Evolutionary conservation across 2,888 invertebrate genomes (phyloP), one percentile per base, ranked within the genome.

Genomic region (Arge pagana): DNA sequence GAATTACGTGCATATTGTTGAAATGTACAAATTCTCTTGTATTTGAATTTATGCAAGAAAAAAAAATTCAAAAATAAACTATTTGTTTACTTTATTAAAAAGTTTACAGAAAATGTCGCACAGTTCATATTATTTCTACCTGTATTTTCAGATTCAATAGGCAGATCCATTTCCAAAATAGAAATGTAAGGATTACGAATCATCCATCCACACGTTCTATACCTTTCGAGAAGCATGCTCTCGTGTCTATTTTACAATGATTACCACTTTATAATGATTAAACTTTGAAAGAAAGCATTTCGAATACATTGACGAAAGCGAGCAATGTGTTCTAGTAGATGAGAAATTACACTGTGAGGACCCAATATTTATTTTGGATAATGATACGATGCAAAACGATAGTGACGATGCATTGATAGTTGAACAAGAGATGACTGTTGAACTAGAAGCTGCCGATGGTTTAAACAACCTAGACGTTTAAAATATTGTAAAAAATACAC

Each of bases 281-380:
- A 61, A 36, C 37, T 55, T 51, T 24, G 54, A 59, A 13, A 52
- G 63, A 35, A 62, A 60, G 37, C 63, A 63, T 48, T 35, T 48
- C 1, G 51, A 55, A 24, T 40, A 40, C 10, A 10, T n/a, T 19
- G 28, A 16, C n/a, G 36, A 43, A 18, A 26, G 43, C 10, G 48
- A 58, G 4, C 39, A 43, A 16, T 45, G 28, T 30, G 36, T 49
- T 26, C 3, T 45, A 26, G 23, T 53, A 16, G 41, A 43, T 8
- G 39, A 53, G 7, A 39, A 37, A 10, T 50, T 48, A 8, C 21
- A 51, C 8, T 30, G 19, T 2, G 26, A 49, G 21, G 48, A 49
- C 13, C 35, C 35, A 13, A 10, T 50, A 26, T 50, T 50, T 21
- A 41, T 52, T 26, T 7, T 53, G 31, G 31, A 42, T 7, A 53